Conservation (phyloP, 2,888 invertebrate genomes). For the Pseudococcus jackbeardsleyi region DNA sequence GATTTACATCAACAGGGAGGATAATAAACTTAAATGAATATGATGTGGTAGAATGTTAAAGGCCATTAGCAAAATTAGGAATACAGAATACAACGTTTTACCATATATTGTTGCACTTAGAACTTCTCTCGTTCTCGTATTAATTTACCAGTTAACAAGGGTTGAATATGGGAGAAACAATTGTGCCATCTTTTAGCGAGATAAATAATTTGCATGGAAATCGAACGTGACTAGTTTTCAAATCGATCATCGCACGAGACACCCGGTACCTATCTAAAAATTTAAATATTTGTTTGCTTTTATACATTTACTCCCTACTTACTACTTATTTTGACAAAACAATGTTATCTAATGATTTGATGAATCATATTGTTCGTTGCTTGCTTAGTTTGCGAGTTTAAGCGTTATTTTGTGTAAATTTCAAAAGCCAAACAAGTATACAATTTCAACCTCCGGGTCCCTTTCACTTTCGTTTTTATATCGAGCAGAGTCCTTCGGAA, state of each 20-base stretch:
- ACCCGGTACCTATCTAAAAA: neutral
- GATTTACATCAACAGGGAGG: neutral
- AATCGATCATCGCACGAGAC: neutral
- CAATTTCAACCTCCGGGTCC: neutral
- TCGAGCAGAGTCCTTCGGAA: neutral
- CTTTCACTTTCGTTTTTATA: neutral
- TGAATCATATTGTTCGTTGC: conserved; percentile 14
- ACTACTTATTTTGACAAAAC: neutral
- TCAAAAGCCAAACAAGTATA: neutral
- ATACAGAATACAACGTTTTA: neutral
- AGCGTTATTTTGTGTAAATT: neutral
- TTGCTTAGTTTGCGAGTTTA: neutral
- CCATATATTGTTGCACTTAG: conserved; percentile 26
- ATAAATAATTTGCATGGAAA: conserved; percentile 5
- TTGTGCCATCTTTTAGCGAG: conserved; percentile 27
- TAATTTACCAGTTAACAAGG: conserved; percentile 35
- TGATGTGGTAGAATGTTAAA: conserved; percentile 17
- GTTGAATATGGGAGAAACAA: neutral
- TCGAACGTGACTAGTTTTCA: neutral
- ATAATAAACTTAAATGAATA: conserved; percentile 20
- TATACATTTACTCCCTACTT: neutral
- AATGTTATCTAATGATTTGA: conserved; percentile 5
- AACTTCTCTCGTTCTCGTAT: conserved; percentile 37
- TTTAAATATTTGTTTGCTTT: neutral
- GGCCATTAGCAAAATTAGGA: conserved; percentile 39